Evolutionary conservation across 2,888 invertebrate genomes (phyloP).

Genomic region (Drosophila neonasuta): DNA sequence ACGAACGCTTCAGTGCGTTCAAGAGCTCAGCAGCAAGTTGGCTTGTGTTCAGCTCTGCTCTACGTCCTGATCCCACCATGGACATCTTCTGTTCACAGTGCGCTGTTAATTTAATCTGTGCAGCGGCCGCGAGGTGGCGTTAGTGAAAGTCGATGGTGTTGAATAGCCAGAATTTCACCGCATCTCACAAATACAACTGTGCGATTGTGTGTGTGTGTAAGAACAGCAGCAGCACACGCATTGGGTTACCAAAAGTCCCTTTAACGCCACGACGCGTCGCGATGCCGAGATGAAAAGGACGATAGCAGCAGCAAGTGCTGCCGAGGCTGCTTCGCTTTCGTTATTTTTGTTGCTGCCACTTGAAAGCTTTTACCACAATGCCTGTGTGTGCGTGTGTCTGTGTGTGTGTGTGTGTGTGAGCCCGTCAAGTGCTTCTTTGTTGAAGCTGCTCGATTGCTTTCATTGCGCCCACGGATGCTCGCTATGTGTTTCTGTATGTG

Average conservation of each 20-base stretch:
- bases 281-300: slow-evolving; percentile 55
- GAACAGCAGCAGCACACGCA: slow-evolving; percentile 46
- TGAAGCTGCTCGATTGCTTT: slow-evolving; percentile 47
- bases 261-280: slow-evolving; percentile 36
- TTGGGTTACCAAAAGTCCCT: slow-evolving; percentile 61
- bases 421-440: slow-evolving; percentile 73
- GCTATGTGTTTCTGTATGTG: slow-evolving; percentile 2
- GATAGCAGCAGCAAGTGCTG: slow-evolving; percentile 20
- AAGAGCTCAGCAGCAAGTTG: slow-evolving; percentile 25
- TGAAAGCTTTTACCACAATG: slow-evolving; percentile 76
- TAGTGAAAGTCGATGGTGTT: slow-evolving; percentile 62
- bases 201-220: slow-evolving; percentile 25
- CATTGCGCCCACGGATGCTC: slow-evolving; percentile 45
- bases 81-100: slow-evolving; percentile 46
- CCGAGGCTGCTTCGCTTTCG: slow-evolving; percentile 52
- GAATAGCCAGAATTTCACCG: slow-evolving; percentile 64
- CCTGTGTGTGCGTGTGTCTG: slow-evolving; percentile 18
- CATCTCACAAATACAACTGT: slow-evolving; percentile 36
- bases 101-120: slow-evolving; percentile 79
- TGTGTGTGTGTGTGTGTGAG: slow-evolving; percentile 34
- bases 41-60: slow-evolving; percentile 1
- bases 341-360: slow-evolving; percentile 66
- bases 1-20: slow-evolving; percentile 48
- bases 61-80: slow-evolving; percentile 59
- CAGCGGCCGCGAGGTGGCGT: slow-evolving; percentile 80